Evolutionary conservation across 2,888 invertebrate species (phyloP).

Genomic region (Oasisia sp.): DNA sequence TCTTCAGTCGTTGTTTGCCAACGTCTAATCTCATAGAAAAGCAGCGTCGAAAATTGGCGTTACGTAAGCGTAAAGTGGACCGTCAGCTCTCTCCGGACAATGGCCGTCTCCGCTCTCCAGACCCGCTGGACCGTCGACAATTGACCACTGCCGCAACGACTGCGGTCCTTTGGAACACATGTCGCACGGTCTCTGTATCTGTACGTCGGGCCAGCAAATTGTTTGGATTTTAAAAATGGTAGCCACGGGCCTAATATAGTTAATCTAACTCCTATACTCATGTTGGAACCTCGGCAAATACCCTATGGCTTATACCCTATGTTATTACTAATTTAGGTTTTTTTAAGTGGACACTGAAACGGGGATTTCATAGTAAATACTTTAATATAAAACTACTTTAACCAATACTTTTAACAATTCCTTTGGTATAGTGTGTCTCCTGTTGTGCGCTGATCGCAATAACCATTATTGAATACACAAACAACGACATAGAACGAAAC

Average conservation of each 20-base stretch:
- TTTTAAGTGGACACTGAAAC: too few species aligned
- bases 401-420: too few species aligned
- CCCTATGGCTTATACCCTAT: too few species aligned
- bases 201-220: background rate
- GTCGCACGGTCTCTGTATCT: background rate
- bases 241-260: background rate
- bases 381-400: too few species aligned
- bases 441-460: too few species aligned
- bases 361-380: too few species aligned
- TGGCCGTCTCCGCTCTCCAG: background rate
- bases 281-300: too few species aligned
- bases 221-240: background rate
- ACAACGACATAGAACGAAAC: too few species aligned
- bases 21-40: background rate
- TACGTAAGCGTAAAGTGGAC: slow-evolving; percentile 17
- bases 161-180: background rate
- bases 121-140: background rate
- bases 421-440: too few species aligned
- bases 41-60: slow-evolving; percentile 17
- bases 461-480: too few species aligned
- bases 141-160: background rate
- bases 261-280: too few species aligned
- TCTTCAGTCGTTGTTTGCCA: background rate
- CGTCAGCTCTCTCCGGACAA: background rate
- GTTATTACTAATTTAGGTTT: too few species aligned